phyloP scores from a whole-genome alignment of 2,888 invertebrate species.

The Caenorhabditis macrosperma region DNA sequence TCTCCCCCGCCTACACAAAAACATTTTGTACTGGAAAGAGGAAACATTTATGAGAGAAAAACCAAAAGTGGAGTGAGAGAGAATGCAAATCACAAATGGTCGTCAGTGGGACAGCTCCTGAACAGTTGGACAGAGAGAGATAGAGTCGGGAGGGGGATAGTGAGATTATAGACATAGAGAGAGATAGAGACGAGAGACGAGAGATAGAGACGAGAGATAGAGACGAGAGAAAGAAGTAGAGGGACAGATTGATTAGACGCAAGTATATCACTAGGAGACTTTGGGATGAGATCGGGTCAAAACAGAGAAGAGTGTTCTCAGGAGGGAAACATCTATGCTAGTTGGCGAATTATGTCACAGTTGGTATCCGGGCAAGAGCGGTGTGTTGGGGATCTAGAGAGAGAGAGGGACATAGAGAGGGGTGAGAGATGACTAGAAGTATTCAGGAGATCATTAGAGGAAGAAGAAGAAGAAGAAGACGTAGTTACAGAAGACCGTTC shows the following conservation, averaged over 20 bases:
- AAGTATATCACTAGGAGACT: not conserved
- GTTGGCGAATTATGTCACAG: conserved; percentile 27
- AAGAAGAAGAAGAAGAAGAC: too few species aligned
- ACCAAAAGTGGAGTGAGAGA: not conserved
- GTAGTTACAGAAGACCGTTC: conserved; percentile 1
- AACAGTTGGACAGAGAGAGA: conserved; percentile 4
- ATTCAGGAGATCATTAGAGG: conserved; percentile 4
- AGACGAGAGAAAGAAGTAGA: conserved; percentile 3
- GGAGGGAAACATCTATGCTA: not conserved
- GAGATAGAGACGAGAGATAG: conserved; percentile 12
- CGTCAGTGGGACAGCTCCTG: not conserved
- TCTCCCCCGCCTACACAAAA: not conserved
- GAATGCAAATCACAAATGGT: conserved; percentile 36
- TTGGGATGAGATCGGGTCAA: conserved; percentile 8
- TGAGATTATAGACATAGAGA: not conserved
- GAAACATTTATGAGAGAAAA: not conserved
- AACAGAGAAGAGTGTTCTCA: not conserved
- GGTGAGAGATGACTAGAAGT: not conserved
- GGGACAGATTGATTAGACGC: not conserved
- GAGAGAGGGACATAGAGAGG: not conserved
- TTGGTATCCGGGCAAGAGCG: conserved; percentile 14
- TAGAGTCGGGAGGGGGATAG: too few species aligned
- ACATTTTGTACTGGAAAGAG: not conserved
- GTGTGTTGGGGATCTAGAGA: not conserved
- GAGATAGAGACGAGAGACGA: too few species aligned